A percentile compares a stretch with the other conserved stretches of the same genome.
These are phyloP conservation scores for Sebastes fasciatus DNA, from an alignment of 2,113 vertebrate species.

Conservation along the genomic window DNA sequence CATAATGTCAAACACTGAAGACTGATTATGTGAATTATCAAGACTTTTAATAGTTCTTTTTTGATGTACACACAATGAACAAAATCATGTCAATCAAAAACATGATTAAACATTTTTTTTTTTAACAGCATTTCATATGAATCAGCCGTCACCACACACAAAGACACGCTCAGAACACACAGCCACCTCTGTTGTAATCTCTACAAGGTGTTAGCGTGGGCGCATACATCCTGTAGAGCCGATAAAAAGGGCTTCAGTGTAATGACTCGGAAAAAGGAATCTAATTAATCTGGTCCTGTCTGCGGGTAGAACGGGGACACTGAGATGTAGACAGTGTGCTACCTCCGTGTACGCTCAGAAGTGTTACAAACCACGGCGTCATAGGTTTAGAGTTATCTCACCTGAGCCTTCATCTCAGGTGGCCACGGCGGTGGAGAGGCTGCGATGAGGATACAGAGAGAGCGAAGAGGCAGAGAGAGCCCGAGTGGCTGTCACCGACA, in stretches of 20 bases:
- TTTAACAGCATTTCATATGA: slow-evolving; percentile 57
- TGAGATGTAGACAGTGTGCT: slow-evolving; percentile 4
- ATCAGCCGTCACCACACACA: slow-evolving; percentile 46
- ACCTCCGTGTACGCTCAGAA: slow-evolving; percentile 28
- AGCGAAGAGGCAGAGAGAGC: slow-evolving; percentile 53
- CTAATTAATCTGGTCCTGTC: slow-evolving; percentile 41
- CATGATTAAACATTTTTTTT: slow-evolving; percentile 57
- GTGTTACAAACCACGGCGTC: slow-evolving; percentile 40
- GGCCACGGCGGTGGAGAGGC: slow-evolving; percentile 35
- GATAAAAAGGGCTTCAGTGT: slow-evolving; percentile 49
- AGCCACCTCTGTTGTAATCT: slow-evolving; percentile 41
- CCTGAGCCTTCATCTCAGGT: slow-evolving; percentile 65
- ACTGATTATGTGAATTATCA: slow-evolving; percentile 48
- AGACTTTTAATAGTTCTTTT: slow-evolving; percentile 75
- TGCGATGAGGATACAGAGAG: slow-evolving; percentile 15
- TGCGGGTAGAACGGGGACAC: slow-evolving; percentile 6
- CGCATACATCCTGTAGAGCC: slow-evolving; percentile 42
- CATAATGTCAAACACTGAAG: neutral
- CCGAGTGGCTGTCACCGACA: neutral
- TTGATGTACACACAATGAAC: slow-evolving; percentile 69
- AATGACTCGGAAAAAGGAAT: slow-evolving; percentile 47
- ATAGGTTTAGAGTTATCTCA: slow-evolving; percentile 29
- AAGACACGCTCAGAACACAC: slow-evolving; percentile 43
- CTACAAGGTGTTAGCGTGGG: slow-evolving; percentile 27
- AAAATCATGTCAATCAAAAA: slow-evolving; percentile 68